These are phyloP conservation scores for Bimastos eiseni DNA, from an alignment of 2,888 invertebrate genomes.

Conservation along the genomic window DNA sequence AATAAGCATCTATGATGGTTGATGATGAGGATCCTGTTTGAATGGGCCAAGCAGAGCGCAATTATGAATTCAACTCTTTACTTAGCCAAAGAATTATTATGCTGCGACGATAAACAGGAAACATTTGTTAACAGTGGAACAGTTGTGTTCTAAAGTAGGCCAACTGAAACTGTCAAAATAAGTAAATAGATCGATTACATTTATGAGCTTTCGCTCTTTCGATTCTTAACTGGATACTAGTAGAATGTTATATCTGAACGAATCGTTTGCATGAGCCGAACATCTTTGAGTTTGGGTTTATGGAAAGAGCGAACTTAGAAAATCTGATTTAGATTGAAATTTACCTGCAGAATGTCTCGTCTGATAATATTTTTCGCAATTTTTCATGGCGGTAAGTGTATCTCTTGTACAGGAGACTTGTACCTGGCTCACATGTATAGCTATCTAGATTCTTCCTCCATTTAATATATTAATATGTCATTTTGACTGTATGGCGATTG, in stretches of 20 bases:
- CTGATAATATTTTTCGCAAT: neutral
- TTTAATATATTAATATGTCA: no score
- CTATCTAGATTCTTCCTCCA: no score
- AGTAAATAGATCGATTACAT: neutral
- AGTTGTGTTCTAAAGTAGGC: neutral
- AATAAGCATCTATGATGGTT: no score
- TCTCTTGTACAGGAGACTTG: neutral
- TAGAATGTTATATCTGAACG: no score
- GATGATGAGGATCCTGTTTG: neutral
- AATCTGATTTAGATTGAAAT: no score
- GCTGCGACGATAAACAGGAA: no score
- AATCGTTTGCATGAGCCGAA: neutral
- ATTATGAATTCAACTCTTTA: neutral
- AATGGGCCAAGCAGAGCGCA: rapidly evolving
- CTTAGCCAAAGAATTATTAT: no score
- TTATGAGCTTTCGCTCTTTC: neutral
- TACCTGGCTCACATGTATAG: no score
- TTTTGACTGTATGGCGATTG: no score
- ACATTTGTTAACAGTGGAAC: neutral
- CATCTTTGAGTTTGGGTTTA: neutral
- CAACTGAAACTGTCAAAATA: neutral
- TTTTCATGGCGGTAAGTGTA: neutral
- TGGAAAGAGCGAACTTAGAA: neutral
- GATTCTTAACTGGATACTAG: neutral
- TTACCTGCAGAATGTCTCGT: neutral